phyloP scores from a whole-genome alignment of 2,888 invertebrate genomes.

The Agriopis marginaria region DNA sequence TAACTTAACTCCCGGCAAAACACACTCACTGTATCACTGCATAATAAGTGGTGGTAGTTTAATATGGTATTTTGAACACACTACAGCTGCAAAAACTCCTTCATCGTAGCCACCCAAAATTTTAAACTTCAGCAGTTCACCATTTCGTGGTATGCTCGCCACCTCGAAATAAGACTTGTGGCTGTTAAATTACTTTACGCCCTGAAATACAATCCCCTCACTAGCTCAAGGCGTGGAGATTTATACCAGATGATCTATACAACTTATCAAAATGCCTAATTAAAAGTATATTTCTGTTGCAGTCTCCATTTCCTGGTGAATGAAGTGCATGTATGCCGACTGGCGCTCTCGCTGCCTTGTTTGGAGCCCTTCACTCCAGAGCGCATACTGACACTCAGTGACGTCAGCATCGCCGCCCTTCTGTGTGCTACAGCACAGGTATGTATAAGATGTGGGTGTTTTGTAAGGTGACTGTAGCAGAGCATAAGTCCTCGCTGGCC shows the following conservation, averaged over 20 bases:
- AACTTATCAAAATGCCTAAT: background rate
- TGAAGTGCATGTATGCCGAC: conserved; percentile 93
- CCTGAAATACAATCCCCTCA: too few species aligned
- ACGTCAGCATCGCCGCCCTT: conserved; percentile 93
- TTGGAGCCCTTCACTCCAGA: conserved; percentile 94
- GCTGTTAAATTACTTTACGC: too few species aligned
- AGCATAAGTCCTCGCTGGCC: background rate
- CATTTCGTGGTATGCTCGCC: background rate
- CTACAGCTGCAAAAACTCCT: too few species aligned
- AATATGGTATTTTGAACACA: too few species aligned
- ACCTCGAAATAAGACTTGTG: background rate
- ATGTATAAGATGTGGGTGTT: conserved; percentile 16
- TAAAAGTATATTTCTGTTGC: conserved; percentile 45
- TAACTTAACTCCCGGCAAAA: too few species aligned
- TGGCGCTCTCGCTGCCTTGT: conserved; percentile 94
- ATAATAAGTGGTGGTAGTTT: too few species aligned
- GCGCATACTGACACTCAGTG: conserved; percentile 93
- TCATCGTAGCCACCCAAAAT: too few species aligned
- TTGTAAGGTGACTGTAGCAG: too few species aligned
- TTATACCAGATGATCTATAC: too few species aligned
- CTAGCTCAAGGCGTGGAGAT: too few species aligned
- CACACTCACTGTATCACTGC: too few species aligned
- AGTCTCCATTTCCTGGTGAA: conserved; percentile 93
- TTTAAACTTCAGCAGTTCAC: background rate
- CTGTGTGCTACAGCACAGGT: conserved; percentile 92